Evolutionary conservation across 1,140 invertebrate species (phyloP).

Genomic region (Glossosoma conforme): DNA sequence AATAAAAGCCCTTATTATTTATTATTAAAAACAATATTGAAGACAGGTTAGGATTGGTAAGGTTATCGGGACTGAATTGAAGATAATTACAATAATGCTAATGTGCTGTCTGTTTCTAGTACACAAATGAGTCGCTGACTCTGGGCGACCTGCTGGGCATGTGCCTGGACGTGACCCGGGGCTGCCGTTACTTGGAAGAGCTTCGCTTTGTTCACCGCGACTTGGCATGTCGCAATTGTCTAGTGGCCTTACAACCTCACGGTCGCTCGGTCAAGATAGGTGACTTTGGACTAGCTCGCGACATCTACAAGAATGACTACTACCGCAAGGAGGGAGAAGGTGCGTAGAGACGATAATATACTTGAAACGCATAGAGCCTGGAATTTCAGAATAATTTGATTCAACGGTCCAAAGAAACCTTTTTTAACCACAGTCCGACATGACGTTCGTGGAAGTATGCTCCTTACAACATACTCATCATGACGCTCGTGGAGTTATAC

Average conservation of each 20-base stretch:
- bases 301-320: constrained; percentile 96
- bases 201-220: constrained; percentile 96
- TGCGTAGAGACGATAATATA: no score
- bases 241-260: constrained; percentile 68
- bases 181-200: constrained; percentile 89
- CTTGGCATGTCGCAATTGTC: constrained; percentile 88
- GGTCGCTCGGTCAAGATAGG: constrained; percentile 91
- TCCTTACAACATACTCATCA: no score
- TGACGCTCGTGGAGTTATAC: no score
- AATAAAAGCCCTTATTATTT: not conserved
- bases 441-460: no score
- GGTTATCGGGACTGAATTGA: no score
- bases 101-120: constrained; percentile 35
- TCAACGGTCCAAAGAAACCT: no score
- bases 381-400: no score
- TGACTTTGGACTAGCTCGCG: constrained; percentile 90
- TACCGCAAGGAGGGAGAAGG: constrained; percentile 88
- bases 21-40: not conserved
- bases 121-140: constrained; percentile 56
- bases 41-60: no score
- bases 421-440: no score
- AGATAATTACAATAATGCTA: not conserved
- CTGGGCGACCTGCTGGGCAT: constrained; percentile 83
- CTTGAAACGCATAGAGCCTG: no score
- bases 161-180: constrained; percentile 91